phyloP scores from a whole-genome alignment of 2,888 invertebrate species.

The Ophion obscuratus region DNA sequence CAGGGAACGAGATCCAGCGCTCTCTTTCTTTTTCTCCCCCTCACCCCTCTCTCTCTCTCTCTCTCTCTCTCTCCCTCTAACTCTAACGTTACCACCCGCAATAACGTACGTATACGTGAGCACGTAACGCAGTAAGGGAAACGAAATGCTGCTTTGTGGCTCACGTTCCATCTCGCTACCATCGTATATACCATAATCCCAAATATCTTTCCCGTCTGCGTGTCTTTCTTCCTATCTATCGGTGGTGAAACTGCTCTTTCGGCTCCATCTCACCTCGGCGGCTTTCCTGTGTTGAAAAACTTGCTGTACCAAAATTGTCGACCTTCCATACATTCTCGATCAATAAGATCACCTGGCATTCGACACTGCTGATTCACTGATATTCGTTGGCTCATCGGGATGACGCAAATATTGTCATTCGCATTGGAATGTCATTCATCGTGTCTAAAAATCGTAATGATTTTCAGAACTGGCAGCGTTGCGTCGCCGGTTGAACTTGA shows the following conservation, averaged over 20 bases:
- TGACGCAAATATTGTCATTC: too few relatives aligned
- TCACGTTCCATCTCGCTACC: conserved; percentile 31
- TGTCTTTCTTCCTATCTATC: conserved; percentile 3
- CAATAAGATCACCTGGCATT: background rate
- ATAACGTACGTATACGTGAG: conserved; percentile 64
- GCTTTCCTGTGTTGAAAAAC: conserved; percentile 7
- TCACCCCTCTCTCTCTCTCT: background rate
- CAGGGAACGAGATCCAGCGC: conserved; percentile 38
- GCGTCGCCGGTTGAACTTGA: too few relatives aligned
- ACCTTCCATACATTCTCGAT: conserved; percentile 11
- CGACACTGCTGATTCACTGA: too few relatives aligned
- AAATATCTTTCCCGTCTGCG: conserved; percentile 28
- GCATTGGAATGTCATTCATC: background rate
- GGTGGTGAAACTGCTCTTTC: conserved; percentile 22
- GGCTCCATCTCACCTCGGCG: background rate
- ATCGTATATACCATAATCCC: conserved; percentile 43
- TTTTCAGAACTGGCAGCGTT: too few relatives aligned
- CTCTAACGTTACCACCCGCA: conserved; percentile 53
- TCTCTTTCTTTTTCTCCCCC: background rate
- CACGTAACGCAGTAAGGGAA: conserved; percentile 63
- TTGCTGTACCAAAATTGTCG: background rate
- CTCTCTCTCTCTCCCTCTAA: background rate
- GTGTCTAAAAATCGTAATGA: background rate
- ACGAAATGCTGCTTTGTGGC: conserved; percentile 55
- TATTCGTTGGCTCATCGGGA: too few relatives aligned